These are phyloP conservation scores for Catonia carolina DNA, from an alignment of 2,888 invertebrate genomes.

Conservation along the genomic window DNA sequence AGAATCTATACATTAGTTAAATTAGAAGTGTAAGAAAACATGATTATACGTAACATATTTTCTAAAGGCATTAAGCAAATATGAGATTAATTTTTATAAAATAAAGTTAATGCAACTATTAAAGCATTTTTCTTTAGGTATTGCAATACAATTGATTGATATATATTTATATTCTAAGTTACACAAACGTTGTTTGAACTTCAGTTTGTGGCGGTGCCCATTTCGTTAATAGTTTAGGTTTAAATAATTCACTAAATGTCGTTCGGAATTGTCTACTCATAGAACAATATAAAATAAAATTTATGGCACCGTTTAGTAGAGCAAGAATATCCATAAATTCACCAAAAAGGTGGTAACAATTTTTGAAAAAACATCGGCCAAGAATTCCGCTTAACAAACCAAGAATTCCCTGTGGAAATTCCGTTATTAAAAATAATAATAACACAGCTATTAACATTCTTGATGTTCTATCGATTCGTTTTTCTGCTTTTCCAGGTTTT, in stretches of 20 bases:
- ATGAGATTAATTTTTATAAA: too few species aligned
- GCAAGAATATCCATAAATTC: constrained; percentile 88
- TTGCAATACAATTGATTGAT: too few species aligned
- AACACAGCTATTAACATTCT: constrained; percentile 83
- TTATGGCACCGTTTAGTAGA: constrained; percentile 83
- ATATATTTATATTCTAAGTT: too few species aligned
- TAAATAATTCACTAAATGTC: constrained; percentile 66
- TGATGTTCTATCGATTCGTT: constrained; percentile 79
- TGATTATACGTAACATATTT: too few species aligned
- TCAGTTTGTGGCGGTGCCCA: constrained; percentile 57
- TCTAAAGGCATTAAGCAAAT: too few species aligned
- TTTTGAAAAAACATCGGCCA: constrained; percentile 64
- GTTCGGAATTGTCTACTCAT: constrained; percentile 91
- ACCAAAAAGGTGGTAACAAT: constrained; percentile 73
- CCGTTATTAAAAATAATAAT: constrained; percentile 77
- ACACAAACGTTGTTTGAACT: constrained; percentile 58
- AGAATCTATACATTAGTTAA: too few species aligned
- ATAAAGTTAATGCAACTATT: too few species aligned
- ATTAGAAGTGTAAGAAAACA: too few species aligned
- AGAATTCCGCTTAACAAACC: constrained; percentile 57
- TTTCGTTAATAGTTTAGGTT: constrained; percentile 55
- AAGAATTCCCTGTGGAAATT: constrained; percentile 68
- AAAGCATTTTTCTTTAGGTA: too few species aligned
- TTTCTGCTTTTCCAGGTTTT: constrained; percentile 54
- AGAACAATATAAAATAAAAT: constrained; percentile 87